Conservation (phyloP, 2,888 invertebrate species). For the Sacculina carcini region DNA sequence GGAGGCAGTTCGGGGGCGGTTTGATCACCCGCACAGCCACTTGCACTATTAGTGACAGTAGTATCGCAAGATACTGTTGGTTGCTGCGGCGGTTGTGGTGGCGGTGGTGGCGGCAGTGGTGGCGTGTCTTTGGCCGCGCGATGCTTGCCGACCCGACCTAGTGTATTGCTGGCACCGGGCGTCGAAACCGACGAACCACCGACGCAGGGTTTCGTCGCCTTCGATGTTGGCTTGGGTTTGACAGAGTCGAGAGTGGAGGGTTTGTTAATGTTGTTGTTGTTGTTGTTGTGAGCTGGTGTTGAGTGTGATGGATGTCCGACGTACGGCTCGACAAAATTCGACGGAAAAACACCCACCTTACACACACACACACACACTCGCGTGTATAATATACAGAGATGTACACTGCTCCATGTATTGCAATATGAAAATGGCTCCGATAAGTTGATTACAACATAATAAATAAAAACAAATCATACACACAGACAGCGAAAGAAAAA, state of each 20-base stretch:
- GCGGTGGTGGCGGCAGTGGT: conserved; percentile 3
- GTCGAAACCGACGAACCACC: neutral
- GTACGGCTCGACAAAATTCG: conserved; percentile 72
- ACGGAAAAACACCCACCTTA: conserved; percentile 65
- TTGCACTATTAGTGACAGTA: too few species aligned
- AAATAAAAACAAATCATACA: neutral
- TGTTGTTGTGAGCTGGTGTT: too few species aligned
- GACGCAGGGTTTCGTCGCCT: neutral
- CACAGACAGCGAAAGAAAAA: neutral
- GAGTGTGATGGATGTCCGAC: conserved; percentile 6
- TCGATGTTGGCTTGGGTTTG: conserved; percentile 10
- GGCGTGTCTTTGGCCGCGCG: neutral
- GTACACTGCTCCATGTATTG: neutral
- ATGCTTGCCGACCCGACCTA: too few species aligned
- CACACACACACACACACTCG: neutral
- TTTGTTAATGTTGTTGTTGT: conserved; percentile 10
- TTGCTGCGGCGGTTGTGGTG: neutral
- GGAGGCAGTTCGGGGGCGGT: conserved; percentile 43
- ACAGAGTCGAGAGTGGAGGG: too few species aligned
- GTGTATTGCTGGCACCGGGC: neutral
- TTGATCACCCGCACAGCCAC: too few species aligned
- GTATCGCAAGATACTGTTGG: too few species aligned
- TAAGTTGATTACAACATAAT: neutral
- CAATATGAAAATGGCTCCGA: neutral
- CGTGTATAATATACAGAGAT: neutral